Evolutionary conservation across 2,888 invertebrate species (phyloP), one percentile per base, ranked within the genome.

Genomic region (Hirudinaria manillensis): DNA sequence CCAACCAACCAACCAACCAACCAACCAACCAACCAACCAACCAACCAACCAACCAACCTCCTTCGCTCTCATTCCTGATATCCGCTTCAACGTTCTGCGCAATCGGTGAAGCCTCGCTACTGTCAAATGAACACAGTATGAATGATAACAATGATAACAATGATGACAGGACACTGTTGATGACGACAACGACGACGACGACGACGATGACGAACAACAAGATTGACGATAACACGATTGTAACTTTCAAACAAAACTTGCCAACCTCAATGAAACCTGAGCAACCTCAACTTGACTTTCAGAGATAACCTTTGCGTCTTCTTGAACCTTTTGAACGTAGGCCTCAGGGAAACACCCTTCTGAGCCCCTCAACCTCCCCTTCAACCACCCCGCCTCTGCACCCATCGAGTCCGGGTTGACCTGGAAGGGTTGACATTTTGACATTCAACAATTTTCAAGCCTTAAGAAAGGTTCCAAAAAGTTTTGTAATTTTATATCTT

Each of bases 311-410:
- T 16, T 45, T 10, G 61, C n/a, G 29, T 24, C 29, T 21, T 61
- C 61, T 21, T 53, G 76, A 16, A 66, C 16, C 45, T 72, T 68
- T 75, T 84, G 82, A 16, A 83, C 95, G 83, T 97, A 97, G 0
- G 94, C 92, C 85, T 96, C 94, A 0, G 97, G 97, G 87, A 97
- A 97, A 94, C 95, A 96, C 1, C 97, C 97, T 81, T 92, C 92
- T 0, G n/a, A 93, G n/a, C 67, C 76, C n/a, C 72, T 70, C 29
- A 72, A 24, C 81, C 92, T 92, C 3, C 78, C 78, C 34, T 45
- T 70, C 81, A 93, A 87, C 85, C 98, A 99, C 21, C 97, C 98
- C 0, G 95, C 95, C 83, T 98, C 98, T 0, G 93, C 92, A 6
- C 82, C 82, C 80, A 91, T 91, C 82, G 93, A 93, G 75, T 92